Percentiles rank a stretch among this genome's conserved stretches.
These are phyloP conservation scores for Halcyon badia DNA, from an alignment of 2,797 vertebrate species.

Conservation along the genomic window DNA sequence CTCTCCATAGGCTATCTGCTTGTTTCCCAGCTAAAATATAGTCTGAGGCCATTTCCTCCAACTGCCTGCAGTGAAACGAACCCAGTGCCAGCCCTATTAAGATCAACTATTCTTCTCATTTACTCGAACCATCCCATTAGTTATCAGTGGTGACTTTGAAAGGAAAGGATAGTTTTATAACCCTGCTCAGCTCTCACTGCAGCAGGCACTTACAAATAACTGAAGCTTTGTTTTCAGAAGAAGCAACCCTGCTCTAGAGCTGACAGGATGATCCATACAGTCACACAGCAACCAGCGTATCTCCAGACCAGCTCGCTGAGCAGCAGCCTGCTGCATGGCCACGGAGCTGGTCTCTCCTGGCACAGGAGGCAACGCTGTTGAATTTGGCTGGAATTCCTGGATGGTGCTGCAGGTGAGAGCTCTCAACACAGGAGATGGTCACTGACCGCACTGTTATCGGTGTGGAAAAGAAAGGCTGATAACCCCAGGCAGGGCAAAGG, in stretches of 20 bases:
- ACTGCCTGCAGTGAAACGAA: conserved; percentile 46
- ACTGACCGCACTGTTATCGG: neutral
- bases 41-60: conserved; percentile 31
- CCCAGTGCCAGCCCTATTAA: conserved; percentile 49
- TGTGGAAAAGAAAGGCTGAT: neutral
- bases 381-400: neutral
- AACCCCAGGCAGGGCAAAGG: neutral
- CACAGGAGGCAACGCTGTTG: neutral
- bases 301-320: neutral
- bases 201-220: conserved; percentile 60
- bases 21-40: neutral
- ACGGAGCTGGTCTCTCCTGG: neutral
- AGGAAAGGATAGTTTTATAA: conserved; percentile 66
- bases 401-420: neutral
- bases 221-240: conserved; percentile 54
- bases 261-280: conserved; percentile 48
- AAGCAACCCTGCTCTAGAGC: conserved; percentile 48
- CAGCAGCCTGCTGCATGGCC: neutral
- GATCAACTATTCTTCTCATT: conserved; percentile 66
- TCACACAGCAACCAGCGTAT: conserved; percentile 9
- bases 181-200: conserved; percentile 72
- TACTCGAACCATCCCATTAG: conserved; percentile 51
- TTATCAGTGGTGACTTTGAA: conserved; percentile 67
- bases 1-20: neutral
- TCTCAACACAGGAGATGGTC: neutral